Percentiles rank a stretch among this genome's conserved stretches.
phyloP scores from a whole-genome alignment of 2,797 vertebrate genomes.

The Enteromius radiatus region DNA sequence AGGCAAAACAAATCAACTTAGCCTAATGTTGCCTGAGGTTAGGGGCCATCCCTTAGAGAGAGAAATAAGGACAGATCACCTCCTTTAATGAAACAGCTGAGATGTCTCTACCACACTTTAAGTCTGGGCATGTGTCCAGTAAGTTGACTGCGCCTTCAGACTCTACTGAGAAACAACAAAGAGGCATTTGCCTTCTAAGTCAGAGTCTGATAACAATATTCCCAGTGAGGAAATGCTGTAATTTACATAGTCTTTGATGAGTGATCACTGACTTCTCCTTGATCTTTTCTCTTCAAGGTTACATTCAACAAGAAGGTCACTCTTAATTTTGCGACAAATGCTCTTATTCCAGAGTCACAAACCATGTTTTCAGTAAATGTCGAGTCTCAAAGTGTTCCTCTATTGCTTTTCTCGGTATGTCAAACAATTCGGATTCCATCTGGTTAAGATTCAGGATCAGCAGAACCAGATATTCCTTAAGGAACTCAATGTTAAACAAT shows the following conservation, averaged over 20 bases:
- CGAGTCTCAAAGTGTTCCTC: constrained; percentile 5
- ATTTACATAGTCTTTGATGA: background rate
- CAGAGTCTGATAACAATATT: background rate
- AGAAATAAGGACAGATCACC: constrained; percentile 22
- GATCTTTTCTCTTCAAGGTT: background rate
- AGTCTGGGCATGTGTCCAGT: constrained; percentile 44
- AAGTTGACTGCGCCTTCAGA: constrained; percentile 10
- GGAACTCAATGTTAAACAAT: constrained; percentile 18
- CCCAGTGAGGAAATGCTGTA: constrained; percentile 2
- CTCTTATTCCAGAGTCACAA: background rate
- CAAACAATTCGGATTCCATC: constrained; percentile 30
- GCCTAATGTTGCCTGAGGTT: constrained; percentile 10
- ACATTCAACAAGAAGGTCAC: background rate
- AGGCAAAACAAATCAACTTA: constrained; percentile 9
- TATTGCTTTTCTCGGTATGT: background rate
- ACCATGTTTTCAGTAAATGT: constrained; percentile 22
- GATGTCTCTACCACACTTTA: constrained; percentile 25
- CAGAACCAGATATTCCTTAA: constrained; percentile 14
- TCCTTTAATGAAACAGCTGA: constrained; percentile 42
- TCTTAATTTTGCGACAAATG: background rate
- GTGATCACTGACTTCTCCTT: background rate
- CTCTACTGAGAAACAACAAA: constrained; percentile 39
- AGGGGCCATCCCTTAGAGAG: constrained; percentile 19
- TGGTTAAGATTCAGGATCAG: constrained; percentile 26
- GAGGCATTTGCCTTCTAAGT: constrained; percentile 26